Base-by-base conservation (phyloP, 1,140 invertebrate species). In the Drosophila pseudoobscura region DNA sequence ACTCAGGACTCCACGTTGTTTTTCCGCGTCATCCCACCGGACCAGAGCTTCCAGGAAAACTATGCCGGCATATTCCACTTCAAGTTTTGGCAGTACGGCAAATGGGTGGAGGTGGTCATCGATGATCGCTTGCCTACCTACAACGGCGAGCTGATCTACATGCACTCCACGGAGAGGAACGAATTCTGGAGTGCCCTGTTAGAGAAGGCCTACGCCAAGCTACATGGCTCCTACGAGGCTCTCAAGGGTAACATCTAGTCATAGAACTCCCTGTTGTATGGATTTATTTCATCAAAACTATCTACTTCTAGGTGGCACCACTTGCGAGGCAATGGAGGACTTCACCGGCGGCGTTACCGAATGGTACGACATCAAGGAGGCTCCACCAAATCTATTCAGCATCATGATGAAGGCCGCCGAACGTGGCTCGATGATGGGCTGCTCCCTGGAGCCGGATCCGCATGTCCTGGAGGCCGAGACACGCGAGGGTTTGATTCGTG, bases 201-300 rank as follows among this genome's bases (percentile, higher is more conserved):
- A 31, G 99, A 99, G 92, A 99, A 99, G 93, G 99, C 98, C 0
- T 99, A 99, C 92, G 98, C 98, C 17, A 99, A 99, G 96, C 91
- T 97, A 20, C 97, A 98, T 91, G 98, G 98, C 3, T 99, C 97
- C 0, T 99, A 99, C 92, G 99, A 99, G 92, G 96, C 98, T 0
- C 93, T 99, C 0, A 99, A 99, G 91, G 99, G 83, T 87, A 57
- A 43, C 56, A 6, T 13, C 20, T 9, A 35, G 11, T 55, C 29
- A 9, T 26, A 35, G 2, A 13, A 13, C 5, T 22, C 39, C 1
- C 6, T 20, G 22, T 26, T 35, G 6, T 52, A 53, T 22, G 4
- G 4, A 54, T 17, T 62, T 45, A 0, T 31, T 29, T 8, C 6
- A 39, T 39, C 35, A 11, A 39, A 39, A 4, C 15, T 26, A 8